These are phyloP conservation scores for Bellardia pandia DNA, from an alignment of 2,888 invertebrate species.

Conservation along the genomic window DNA sequence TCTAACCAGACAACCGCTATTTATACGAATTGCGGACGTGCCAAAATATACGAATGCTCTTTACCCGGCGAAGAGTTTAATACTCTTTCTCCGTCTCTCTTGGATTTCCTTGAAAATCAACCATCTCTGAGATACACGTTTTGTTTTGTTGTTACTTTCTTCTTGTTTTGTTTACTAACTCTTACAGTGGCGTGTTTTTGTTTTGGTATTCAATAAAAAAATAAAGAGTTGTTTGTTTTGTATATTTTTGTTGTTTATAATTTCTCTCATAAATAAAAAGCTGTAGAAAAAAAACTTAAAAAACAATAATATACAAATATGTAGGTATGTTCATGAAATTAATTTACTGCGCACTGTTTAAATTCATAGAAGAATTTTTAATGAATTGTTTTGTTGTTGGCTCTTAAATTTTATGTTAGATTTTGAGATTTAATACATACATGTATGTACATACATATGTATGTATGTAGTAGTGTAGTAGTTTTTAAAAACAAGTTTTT, in stretches of 20 bases:
- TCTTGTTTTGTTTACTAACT: slow-evolving; percentile 24
- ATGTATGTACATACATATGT: too few species aligned
- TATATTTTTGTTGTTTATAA: slow-evolving; percentile 48
- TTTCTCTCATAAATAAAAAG: slow-evolving; percentile 50
- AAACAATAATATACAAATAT: neutral
- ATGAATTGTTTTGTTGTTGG: slow-evolving; percentile 17
- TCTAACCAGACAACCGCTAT: slow-evolving; percentile 64
- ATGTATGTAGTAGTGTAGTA: neutral
- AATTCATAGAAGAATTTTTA: slow-evolving; percentile 44
- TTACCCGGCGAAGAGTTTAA: slow-evolving; percentile 41
- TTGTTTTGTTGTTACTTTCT: slow-evolving; percentile 18
- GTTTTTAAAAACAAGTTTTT: slow-evolving; percentile 43
- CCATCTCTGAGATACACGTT: slow-evolving; percentile 37
- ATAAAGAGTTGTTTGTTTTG: slow-evolving; percentile 54
- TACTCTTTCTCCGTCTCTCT: slow-evolving; percentile 36
- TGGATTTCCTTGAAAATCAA: slow-evolving; percentile 19
- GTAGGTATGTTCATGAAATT: neutral
- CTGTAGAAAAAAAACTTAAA: slow-evolving; percentile 23
- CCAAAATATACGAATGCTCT: slow-evolving; percentile 50
- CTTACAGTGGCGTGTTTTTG: slow-evolving; percentile 52
- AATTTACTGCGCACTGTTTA: slow-evolving; percentile 66
- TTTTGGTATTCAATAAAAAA: slow-evolving; percentile 13
- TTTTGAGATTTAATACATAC: neutral
- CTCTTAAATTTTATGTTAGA: slow-evolving; percentile 8
- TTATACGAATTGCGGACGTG: slow-evolving; percentile 73